These are phyloP conservation scores for Melieria omissa DNA, from an alignment of 2,888 invertebrate species.

Conservation along the genomic window DNA sequence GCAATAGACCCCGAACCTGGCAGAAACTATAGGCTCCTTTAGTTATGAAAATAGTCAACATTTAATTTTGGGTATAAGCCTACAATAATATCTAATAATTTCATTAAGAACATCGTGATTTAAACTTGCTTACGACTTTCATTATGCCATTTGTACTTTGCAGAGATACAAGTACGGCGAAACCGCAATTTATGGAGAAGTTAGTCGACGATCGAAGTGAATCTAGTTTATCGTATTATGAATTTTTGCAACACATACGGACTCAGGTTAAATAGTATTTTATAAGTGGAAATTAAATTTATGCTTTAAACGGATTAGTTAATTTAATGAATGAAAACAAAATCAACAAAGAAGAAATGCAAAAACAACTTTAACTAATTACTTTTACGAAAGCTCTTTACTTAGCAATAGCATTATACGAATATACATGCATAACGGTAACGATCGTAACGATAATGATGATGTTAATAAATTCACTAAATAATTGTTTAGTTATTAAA, in stretches of 20 bases:
- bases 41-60: too few relatives aligned
- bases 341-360: constrained; percentile 6
- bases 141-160: constrained; percentile 22
- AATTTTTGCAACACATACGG: constrained; percentile 96
- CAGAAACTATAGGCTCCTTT: too few relatives aligned
- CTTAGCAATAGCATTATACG: background rate
- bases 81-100: too few relatives aligned
- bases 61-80: too few relatives aligned
- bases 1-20: too few relatives aligned
- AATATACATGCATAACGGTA: too few relatives aligned
- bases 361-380: constrained; percentile 23
- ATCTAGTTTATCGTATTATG: constrained; percentile 94
- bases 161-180: constrained; percentile 92
- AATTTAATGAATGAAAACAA: constrained; percentile 14
- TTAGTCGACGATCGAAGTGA: constrained; percentile 96
- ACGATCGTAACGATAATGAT: too few relatives aligned
- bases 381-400: constrained; percentile 12
- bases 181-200: constrained; percentile 84
- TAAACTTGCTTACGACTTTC: too few relatives aligned
- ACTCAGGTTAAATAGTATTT: constrained; percentile 83
- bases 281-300: constrained; percentile 53
- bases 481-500: background rate
- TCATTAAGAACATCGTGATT: too few relatives aligned
- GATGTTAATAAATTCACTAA: constrained; percentile 5
- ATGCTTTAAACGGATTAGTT: constrained; percentile 18